phyloP scores from a whole-genome alignment of 1,140 invertebrate genomes.

The Vanessa atalanta region DNA sequence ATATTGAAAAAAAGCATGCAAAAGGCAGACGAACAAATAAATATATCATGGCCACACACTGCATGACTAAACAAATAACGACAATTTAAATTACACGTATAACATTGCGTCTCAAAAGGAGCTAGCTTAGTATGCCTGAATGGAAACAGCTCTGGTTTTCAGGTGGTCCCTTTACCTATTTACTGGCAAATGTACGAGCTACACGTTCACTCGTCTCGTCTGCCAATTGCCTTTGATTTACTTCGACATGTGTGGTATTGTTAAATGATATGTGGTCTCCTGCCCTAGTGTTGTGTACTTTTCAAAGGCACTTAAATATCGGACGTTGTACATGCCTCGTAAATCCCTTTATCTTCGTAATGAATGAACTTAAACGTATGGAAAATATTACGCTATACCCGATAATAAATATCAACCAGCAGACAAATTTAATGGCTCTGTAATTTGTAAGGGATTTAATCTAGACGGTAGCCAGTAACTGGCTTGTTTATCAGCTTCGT shows the following conservation, averaged over 20 bases:
- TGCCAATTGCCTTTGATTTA: constrained; percentile 5
- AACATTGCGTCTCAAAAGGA: no score
- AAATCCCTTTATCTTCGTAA: constrained; percentile 13
- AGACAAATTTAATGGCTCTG: constrained; percentile 33
- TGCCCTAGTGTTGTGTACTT: neutral
- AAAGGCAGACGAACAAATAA: no score
- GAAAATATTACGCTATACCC: constrained; percentile 14
- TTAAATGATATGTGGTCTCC: neutral
- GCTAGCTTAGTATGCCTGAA: no score
- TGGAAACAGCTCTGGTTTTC: no score
- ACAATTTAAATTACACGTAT: no score
- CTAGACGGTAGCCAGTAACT: constrained; percentile 15
- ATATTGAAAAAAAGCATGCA: no score
- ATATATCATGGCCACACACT: no score
- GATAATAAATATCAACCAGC: constrained; percentile 12
- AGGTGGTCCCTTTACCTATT: no score
- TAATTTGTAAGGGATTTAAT: constrained; percentile 37
- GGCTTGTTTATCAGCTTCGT: constrained; percentile 10
- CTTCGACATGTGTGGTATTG: constrained; percentile 3
- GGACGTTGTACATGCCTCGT: constrained; percentile 6
- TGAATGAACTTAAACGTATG: constrained; percentile 13
- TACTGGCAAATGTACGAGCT: neutral
- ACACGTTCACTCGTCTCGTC: neutral
- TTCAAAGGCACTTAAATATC: constrained; percentile 26
- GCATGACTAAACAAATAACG: no score